Base-by-base conservation (phyloP, 37 sponge, comb jelly and placozoan genomes). In the Ephydatia muelleri region DNA sequence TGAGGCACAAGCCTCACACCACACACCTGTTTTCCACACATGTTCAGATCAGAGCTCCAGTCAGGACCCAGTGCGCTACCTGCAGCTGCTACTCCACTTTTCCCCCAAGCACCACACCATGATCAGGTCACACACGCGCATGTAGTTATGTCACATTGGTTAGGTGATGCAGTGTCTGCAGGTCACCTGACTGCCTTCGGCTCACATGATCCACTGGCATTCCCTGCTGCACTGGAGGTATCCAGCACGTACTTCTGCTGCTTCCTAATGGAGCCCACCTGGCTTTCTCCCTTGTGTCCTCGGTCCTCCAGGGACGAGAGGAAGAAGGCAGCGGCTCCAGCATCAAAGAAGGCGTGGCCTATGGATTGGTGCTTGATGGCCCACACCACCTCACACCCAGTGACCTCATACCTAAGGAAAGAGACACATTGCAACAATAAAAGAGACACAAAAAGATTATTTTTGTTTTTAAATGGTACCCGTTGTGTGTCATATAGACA, bases 61-160 rank as follows among this genome's bases (percentile, higher is more conserved):
- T 99, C 99, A 13, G 99, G 99, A 25, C 99, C 99, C 57, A 99
- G 76, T 2, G 99, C 99, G 79, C 91, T 90, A 29, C 57, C 65
- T 49, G 68, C 33, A 13, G 12, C 40, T 9, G 33, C 75, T 27
- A 21, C 76, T 29, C 80, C n/a, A 25, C 69, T 35, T n/a, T 14
- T 81, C 29, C 27, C 43, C 23, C 26, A 39, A 71, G 31, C 70
- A 29, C 23, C 78, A 76, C 25, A 4, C 27, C 14, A 49, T 35
- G 68, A 32, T 6, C n/a, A 22, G 65, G 43, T 21, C 29, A 38
- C 28, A 3, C 57, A 57, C 57, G 16, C 9, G 47, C 23, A 73
- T 31, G 9, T 6, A 8, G n/a, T 19, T 21, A 35, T 37, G 0
- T 33, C 33, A 73, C 36, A 31, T 73, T 25, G 33, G 36, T 37